Percentiles rank a stretch among this genome's conserved stretches.
These are phyloP conservation scores for Piscicola geometra DNA, from an alignment of 2,888 invertebrate genomes.

Conservation along the genomic window DNA sequence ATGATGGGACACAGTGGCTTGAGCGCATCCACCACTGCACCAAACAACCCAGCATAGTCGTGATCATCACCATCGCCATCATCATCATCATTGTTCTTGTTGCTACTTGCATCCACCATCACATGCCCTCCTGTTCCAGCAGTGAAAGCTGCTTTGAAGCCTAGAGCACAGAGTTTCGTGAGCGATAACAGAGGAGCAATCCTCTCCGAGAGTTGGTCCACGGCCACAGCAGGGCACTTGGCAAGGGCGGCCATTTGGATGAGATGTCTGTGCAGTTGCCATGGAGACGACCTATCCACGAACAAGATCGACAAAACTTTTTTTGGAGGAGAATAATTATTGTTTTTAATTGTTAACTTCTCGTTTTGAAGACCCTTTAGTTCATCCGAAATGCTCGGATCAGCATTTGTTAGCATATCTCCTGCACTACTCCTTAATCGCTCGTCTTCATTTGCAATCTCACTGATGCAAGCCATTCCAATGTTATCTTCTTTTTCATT, in stretches of 20 bases:
- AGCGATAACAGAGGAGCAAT: conserved; percentile 32
- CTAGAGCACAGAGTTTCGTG: conserved; percentile 32
- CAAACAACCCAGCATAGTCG: not conserved
- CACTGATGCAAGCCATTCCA: no score
- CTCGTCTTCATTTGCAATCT: not conserved
- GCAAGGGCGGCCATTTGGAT: conserved; percentile 27
- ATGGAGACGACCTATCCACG: conserved; percentile 36
- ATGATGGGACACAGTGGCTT: conserved; percentile 1
- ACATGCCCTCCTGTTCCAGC: no score
- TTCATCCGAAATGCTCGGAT: no score
- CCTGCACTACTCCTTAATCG: no score
- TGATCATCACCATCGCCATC: not conserved
- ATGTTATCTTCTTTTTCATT: no score
- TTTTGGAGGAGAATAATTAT: no score
- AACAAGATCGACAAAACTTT: conserved; percentile 7
- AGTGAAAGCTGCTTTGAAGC: conserved; percentile 15
- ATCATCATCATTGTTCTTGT: not conserved
- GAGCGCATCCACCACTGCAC: not conserved
- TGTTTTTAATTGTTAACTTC: no score
- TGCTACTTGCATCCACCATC: no score
- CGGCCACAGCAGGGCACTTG: conserved; percentile 34
- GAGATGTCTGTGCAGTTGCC: conserved; percentile 37
- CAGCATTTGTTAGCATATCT: no score
- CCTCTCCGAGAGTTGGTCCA: conserved; percentile 27
- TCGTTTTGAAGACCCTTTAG: conserved; percentile 16